Evolutionary conservation across 2,113 vertebrate genomes (phyloP).

Genomic region (Odontesthes bonariensis): DNA sequence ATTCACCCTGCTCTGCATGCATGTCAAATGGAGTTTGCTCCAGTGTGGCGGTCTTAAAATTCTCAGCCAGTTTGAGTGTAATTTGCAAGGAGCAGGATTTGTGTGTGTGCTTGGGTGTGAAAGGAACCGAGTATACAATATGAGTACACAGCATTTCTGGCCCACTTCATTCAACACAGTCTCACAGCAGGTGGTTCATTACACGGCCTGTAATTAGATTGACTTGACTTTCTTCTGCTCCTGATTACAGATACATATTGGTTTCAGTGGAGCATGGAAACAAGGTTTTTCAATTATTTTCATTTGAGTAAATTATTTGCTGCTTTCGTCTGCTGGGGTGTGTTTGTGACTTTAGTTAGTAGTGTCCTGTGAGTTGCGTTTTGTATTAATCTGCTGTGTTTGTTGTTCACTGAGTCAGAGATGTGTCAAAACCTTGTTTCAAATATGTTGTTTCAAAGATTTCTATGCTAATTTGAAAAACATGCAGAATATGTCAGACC

Average conservation of each 20-base stretch:
- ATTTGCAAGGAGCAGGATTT: constrained; percentile 40
- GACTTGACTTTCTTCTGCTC: constrained; percentile 68
- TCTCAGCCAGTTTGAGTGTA: constrained; percentile 26
- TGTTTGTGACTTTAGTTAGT: constrained; percentile 2
- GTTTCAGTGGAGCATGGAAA: constrained; percentile 61
- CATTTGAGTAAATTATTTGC: constrained; percentile 48
- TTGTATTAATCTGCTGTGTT: constrained; percentile 23
- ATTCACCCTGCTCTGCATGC: constrained; percentile 14
- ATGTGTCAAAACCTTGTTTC: constrained; percentile 32
- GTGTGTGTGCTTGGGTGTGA: constrained; percentile 10
- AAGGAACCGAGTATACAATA: constrained; percentile 23
- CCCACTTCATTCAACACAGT: constrained; percentile 52
- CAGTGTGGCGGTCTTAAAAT: constrained; percentile 28
- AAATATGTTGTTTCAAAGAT: constrained; percentile 10
- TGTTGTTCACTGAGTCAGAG: constrained; percentile 25
- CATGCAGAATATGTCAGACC: neutral
- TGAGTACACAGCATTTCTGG: constrained; percentile 49
- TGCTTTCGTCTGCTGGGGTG: constrained; percentile 27
- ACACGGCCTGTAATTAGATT: constrained; percentile 71
- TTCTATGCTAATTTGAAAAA: constrained; percentile 20
- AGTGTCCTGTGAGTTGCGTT: constrained; percentile 10
- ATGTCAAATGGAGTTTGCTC: constrained; percentile 5
- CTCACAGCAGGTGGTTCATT: constrained; percentile 76
- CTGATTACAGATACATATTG: constrained; percentile 74
- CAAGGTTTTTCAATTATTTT: constrained; percentile 47